Evolutionary conservation across 2,113 vertebrate species (phyloP).

Genomic region (Amblyopsis rosae): DNA sequence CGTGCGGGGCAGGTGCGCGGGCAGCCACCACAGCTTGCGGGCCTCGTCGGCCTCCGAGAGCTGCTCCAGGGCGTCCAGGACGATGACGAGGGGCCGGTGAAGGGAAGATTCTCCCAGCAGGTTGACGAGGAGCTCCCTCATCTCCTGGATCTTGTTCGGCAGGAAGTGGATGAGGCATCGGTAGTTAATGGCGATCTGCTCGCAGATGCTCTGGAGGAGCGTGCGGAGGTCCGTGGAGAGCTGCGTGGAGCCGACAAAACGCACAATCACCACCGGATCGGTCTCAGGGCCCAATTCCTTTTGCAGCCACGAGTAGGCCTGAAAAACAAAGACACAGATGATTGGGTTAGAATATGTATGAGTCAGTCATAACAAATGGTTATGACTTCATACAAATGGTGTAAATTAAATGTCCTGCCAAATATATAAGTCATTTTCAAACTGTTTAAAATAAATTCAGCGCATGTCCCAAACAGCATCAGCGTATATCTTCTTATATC

Average conservation of each 20-base stretch:
- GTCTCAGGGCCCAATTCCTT: slow-evolving; percentile 94
- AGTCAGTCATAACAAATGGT: no score
- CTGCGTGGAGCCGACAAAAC: slow-evolving; percentile 91
- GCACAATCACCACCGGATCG: slow-evolving; percentile 91
- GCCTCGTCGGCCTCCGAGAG: slow-evolving; percentile 91
- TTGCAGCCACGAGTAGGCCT: slow-evolving; percentile 95
- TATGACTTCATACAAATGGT: no score
- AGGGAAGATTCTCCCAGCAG: slow-evolving; percentile 92
- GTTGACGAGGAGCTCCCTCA: slow-evolving; percentile 91
- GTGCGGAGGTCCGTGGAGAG: slow-evolving; percentile 87
- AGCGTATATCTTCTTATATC: no score
- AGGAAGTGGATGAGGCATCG: slow-evolving; percentile 92
- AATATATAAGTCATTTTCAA: no score
- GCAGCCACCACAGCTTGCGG: slow-evolving; percentile 97
- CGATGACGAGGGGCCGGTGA: slow-evolving; percentile 90
- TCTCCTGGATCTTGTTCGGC: slow-evolving; percentile 95
- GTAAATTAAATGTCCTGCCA: no score
- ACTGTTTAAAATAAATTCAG: no score
- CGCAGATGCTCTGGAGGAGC: slow-evolving; percentile 94
- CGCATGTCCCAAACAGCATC: background rate
- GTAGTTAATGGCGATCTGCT: slow-evolving; percentile 95
- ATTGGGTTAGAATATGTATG: background rate
- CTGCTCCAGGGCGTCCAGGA: slow-evolving; percentile 93
- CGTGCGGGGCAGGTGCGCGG: slow-evolving; percentile 89
- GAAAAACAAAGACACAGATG: slow-evolving; percentile 63